phyloP scores from a whole-genome alignment of 1,140 invertebrate genomes.

The Drosophila suzukii region DNA sequence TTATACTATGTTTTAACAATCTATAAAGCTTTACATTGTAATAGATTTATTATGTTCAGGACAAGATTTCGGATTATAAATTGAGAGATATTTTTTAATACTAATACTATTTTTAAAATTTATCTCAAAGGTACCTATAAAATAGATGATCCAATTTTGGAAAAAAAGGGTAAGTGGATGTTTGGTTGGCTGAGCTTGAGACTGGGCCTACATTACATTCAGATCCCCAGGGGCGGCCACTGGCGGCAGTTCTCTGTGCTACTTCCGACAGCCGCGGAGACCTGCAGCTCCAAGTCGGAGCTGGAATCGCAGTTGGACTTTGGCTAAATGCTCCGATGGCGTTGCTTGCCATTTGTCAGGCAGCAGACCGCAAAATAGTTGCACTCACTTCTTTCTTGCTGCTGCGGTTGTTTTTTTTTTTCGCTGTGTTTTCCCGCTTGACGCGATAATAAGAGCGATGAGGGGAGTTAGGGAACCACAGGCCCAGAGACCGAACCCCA shows the following conservation, averaged over 20 bases:
- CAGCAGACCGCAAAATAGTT: slow-evolving; percentile 80
- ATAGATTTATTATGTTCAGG: no score
- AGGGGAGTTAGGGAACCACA: slow-evolving; percentile 68
- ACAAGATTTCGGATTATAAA: neutral
- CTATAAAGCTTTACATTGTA: no score
- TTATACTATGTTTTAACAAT: no score
- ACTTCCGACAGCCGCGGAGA: slow-evolving; percentile 39
- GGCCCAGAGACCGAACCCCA: slow-evolving; percentile 31
- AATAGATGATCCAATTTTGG: neutral
- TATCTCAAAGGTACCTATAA: neutral
- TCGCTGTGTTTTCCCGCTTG: slow-evolving; percentile 49
- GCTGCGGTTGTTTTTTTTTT: slow-evolving; percentile 23
- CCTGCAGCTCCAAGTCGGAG: slow-evolving; percentile 18
- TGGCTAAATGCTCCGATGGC: slow-evolving; percentile 77
- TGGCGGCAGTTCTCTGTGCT: slow-evolving; percentile 39
- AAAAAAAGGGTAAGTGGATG: neutral
- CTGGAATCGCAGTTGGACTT: slow-evolving; percentile 58
- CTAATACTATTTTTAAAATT: no score
- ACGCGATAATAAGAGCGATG: slow-evolving; percentile 81
- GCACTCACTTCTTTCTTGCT: slow-evolving; percentile 59
- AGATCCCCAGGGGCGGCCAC: slow-evolving; percentile 34
- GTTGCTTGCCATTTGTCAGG: slow-evolving; percentile 79
- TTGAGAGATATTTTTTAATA: neutral
- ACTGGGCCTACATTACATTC: slow-evolving; percentile 33
- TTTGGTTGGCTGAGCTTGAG: slow-evolving; percentile 2